Evolutionary conservation across 2,888 invertebrate species (phyloP), one percentile per base, ranked within the genome.

Genomic region (Lysandra bellargus): DNA sequence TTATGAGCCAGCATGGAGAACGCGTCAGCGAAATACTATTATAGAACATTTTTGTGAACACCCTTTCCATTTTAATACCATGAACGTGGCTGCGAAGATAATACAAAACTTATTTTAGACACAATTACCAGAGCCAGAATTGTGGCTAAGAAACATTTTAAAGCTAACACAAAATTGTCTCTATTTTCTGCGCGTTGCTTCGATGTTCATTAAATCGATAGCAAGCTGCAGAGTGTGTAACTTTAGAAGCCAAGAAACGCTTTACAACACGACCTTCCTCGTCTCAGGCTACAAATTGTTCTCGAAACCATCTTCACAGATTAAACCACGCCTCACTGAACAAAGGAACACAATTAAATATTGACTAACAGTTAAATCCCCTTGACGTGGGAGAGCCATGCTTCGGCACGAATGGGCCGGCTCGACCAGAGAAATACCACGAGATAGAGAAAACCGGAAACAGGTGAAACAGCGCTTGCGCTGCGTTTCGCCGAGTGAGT

Each of bases 221-320:
- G 69, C 14, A 5, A 69, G 30, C 64, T 3, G 17, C 7, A 37
- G 9, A n/a, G 73, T 9, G n/a, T 44, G 73, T 74, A n/a, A 74
- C 23, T 44, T 74, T n/a, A 74, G 73, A 74, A 40, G 44, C n/a
- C 40, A n/a, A 44, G 73, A 69, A 69, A 69, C 12, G 64, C 64
- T 69, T 69, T 33, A 69, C 69, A 74, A 73, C 37, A 44, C 40
- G 44, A 44, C n/a, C 73, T 40, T 44, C 40, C n/a, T 7, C 73
- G 9, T 44, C 73, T 44, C 44, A 12, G 3, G 44, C n/a, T 44
- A 44, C 44, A 40, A 74, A 44, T 74, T 74, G 44, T 17, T 40
- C 73, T 74, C 44, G 9, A 40, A 73, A 74, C 73, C 73, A 23
- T 74, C 73, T 74, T 40, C 44, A n/a, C 23, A 17, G 17, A 74